Evolutionary conservation across 2,113 vertebrate species (phyloP).

Genomic region (Danionella cerebrum): DNA sequence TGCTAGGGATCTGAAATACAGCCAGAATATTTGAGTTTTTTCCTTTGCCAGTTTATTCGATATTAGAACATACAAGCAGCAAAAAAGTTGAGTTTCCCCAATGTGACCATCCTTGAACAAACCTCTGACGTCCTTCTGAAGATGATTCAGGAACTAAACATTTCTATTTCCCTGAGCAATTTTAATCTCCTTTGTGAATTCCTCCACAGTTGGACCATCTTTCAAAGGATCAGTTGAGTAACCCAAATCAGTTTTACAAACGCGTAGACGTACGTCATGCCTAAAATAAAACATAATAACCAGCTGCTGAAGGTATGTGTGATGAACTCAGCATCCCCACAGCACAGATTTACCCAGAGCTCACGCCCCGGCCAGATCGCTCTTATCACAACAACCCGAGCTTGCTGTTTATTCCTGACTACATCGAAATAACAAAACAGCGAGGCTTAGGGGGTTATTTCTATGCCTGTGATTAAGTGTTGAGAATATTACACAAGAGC

Average conservation of each 20-base stretch:
- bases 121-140: too few relatives aligned
- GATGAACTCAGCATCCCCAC: not conserved
- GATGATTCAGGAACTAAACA: too few relatives aligned
- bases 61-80: too few relatives aligned
- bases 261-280: not conserved
- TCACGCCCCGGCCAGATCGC: not conserved
- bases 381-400: not conserved
- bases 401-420: slow-evolving; percentile 27
- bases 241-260: not conserved
- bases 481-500: not conserved
- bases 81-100: too few relatives aligned
- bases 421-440: slow-evolving; percentile 43
- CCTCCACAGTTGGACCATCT: too few relatives aligned
- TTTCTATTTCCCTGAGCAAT: too few relatives aligned
- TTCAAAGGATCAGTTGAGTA: too few relatives aligned
- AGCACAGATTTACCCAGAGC: not conserved
- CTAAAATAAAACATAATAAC: slow-evolving; percentile 10
- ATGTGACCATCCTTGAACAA: too few relatives aligned
- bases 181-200: too few relatives aligned
- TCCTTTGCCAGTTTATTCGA: too few relatives aligned
- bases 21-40: too few relatives aligned
- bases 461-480: slow-evolving; percentile 1
- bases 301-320: not conserved
- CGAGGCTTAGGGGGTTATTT: slow-evolving; percentile 26
- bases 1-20: too few relatives aligned